These are phyloP conservation scores for Rhizomys pruinosus DNA, from an alignment of 2,113 vertebrate species.

Conservation along the genomic window DNA sequence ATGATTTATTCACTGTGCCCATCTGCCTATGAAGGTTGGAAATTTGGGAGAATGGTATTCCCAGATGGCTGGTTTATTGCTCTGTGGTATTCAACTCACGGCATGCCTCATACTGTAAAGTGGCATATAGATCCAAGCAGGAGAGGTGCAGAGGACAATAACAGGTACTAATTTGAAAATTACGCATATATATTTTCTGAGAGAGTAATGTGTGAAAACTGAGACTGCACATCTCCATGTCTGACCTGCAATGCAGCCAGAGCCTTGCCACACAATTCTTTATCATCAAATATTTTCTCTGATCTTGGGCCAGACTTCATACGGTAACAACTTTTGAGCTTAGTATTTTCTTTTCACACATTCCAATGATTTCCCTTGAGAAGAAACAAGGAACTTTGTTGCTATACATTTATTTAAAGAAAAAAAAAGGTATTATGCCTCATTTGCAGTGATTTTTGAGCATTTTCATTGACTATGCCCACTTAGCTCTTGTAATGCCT, in stretches of 20 bases:
- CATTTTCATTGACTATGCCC: neutral
- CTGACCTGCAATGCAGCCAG: no score
- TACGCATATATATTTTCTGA: neutral
- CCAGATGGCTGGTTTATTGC: neutral
- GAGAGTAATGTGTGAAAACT: neutral
- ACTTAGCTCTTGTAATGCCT: neutral
- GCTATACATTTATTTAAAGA: neutral
- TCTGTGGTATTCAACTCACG: neutral
- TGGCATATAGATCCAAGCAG: neutral
- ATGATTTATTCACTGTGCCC: constrained; percentile 49
- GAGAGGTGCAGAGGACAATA: no score
- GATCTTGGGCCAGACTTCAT: neutral
- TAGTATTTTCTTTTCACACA: neutral
- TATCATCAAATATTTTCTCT: neutral
- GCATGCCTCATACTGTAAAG: neutral
- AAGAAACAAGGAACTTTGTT: neutral
- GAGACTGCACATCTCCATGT: no score
- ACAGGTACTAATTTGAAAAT: neutral
- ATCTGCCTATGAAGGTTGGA: constrained; percentile 55
- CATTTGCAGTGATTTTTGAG: neutral
- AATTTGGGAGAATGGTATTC: constrained; percentile 21
- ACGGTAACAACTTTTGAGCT: neutral
- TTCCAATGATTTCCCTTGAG: neutral
- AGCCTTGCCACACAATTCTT: neutral
- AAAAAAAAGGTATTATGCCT: neutral